Percentiles rank a stretch among this genome's conserved stretches.
Evolutionary conservation across 2,113 vertebrate genomes (phyloP).

Genomic region (Solea solea): DNA sequence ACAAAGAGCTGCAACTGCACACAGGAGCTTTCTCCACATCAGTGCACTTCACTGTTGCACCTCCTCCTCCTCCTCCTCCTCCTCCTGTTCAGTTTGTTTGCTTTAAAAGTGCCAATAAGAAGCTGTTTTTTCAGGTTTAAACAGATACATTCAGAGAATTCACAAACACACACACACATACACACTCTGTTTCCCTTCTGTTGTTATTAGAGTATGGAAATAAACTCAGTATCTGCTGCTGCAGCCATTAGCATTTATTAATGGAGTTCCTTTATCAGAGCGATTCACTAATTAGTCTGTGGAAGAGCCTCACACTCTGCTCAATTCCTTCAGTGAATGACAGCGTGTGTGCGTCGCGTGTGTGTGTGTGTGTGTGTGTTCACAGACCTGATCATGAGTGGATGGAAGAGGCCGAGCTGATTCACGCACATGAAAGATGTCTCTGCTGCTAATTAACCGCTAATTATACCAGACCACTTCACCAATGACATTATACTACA

Average conservation of each 20-base stretch:
- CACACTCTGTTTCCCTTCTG: constrained; percentile 5
- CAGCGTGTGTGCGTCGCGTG: constrained; percentile 70
- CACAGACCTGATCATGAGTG: constrained; percentile 80
- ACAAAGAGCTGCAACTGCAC: not conserved
- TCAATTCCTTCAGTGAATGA: constrained; percentile 86
- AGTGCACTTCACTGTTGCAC: too few species aligned
- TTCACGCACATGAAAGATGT: constrained; percentile 87
- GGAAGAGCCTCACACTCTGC: constrained; percentile 82
- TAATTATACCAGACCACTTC: constrained; percentile 82
- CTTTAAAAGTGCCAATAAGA: too few species aligned
- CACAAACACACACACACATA: not conserved
- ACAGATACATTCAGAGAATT: too few species aligned
- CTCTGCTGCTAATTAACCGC: constrained; percentile 84
- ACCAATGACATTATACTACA: constrained; percentile 65
- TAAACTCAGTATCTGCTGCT: constrained; percentile 47
- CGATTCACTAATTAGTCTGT: constrained; percentile 87
- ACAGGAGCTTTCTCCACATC: too few species aligned
- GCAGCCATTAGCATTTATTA: constrained; percentile 72
- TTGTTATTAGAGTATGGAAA: constrained; percentile 47
- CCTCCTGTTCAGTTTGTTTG: too few species aligned
- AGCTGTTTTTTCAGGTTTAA: too few species aligned
- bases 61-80: too few species aligned
- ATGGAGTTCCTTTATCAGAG: constrained; percentile 82
- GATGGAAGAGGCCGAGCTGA: constrained; percentile 84
- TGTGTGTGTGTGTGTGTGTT: too few species aligned